Percentiles rank a stretch among this genome's conserved stretches.
Conservation (phyloP, 2,888 invertebrate species). For the Drosophila sordidapex region DNA sequence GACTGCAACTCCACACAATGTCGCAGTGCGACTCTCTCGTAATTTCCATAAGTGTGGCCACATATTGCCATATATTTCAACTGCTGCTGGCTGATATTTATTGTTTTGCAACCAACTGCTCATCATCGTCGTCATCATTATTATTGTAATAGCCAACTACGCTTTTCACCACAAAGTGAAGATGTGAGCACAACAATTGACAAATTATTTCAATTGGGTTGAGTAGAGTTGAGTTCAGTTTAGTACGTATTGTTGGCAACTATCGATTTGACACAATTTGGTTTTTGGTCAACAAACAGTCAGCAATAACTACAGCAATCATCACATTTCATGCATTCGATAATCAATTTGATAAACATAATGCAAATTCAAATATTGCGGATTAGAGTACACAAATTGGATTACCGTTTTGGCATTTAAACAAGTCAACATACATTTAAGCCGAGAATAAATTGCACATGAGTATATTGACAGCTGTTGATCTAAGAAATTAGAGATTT, state of each 20-base stretch:
- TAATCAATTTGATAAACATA: slow-evolving; percentile 47
- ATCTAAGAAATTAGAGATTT: slow-evolving; percentile 6
- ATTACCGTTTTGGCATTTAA: slow-evolving; percentile 29
- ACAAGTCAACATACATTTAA: slow-evolving; percentile 36
- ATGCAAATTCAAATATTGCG: slow-evolving; percentile 41
- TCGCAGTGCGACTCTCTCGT: slow-evolving; percentile 55
- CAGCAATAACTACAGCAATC: slow-evolving; percentile 4
- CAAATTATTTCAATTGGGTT: slow-evolving; percentile 11
- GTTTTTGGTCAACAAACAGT: slow-evolving; percentile 51
- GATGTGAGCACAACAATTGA: slow-evolving; percentile 20
- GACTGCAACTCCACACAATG: slow-evolving; percentile 43
- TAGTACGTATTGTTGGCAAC: slow-evolving; percentile 52
- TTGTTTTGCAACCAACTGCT: slow-evolving; percentile 31
- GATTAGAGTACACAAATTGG: slow-evolving; percentile 34
- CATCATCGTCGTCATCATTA: slow-evolving; percentile 16
- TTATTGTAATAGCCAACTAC: slow-evolving; percentile 1
- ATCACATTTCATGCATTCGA: slow-evolving; percentile 45
- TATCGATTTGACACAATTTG: slow-evolving; percentile 77
- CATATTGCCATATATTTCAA: slow-evolving; percentile 50
- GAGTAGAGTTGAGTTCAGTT: not conserved
- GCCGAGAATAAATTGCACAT: slow-evolving; percentile 2
- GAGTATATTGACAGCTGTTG: slow-evolving; percentile 10
- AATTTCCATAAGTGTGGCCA: slow-evolving; percentile 60
- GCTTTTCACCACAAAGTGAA: slow-evolving; percentile 25
- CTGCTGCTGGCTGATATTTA: slow-evolving; percentile 53